Base-by-base conservation (phyloP, 1,140 invertebrate species). In the Plutomurus gul region DNA sequence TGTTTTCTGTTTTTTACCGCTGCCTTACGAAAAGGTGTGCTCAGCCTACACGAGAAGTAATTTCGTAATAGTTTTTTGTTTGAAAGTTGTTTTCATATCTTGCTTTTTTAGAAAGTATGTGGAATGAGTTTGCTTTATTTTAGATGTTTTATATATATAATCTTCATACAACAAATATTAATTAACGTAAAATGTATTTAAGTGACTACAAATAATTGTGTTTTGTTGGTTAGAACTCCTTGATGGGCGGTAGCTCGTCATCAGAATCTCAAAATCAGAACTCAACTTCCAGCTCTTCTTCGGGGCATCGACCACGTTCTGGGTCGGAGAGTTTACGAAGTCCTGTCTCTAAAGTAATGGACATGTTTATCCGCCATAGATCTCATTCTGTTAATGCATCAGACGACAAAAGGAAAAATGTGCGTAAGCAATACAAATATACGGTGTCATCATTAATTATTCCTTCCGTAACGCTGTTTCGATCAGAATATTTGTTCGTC, bases 291-390 rank as follows among this genome's bases (percentile, higher is more conserved):
- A 72, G 33, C 25, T 51, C 60, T 60, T 43, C 43, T 56, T 81
- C 81, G 36, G 82, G 88, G 79, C 88, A 88, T 8, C 84, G 89
- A 78, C 87, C 89, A 20, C 88, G 89, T 83, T 91, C 93, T 8
- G 93, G 94, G 85, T 92, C 92, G 76, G 81, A 85, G 75, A 81
- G 82, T 76, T 65, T 80, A 13, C 75, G 78, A 77, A 85, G 85
- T 56, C 83, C 86, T 18, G 85, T 86, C 20, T 84, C 86, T 60
- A 95, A 95, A 89, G 93, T 96, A 47, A 95, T 95, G 90, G 93
- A 96, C 86, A 92, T 96, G 82, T 95, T 96, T 85, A n/a, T n/a
- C 56, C 89, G 94, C 49, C 91, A 93, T 84, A 89, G 94, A 81
- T 92, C 93, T 74, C 92, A 93, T 82, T 91, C 91, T 84, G 90